phyloP scores from a whole-genome alignment of 2,888 invertebrate genomes.

The Thereva unica region DNA sequence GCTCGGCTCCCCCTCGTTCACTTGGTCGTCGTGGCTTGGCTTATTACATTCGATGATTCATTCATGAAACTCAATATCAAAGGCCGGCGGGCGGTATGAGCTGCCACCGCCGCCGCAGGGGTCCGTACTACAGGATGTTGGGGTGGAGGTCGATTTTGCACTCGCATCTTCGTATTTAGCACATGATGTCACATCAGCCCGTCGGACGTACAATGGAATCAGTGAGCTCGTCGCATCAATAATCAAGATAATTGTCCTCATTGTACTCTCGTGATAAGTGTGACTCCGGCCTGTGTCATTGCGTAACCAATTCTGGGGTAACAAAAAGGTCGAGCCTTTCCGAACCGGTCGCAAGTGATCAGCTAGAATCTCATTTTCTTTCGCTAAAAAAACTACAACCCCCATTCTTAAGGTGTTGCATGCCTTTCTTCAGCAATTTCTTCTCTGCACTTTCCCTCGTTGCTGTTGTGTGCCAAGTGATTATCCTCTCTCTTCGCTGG shows the following conservation, averaged over 20 bases:
- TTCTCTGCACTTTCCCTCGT: too few species aligned
- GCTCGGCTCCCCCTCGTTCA: too few species aligned
- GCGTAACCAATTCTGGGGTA: neutral
- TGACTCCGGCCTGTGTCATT: constrained; percentile 1
- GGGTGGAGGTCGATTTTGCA: neutral
- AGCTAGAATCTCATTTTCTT: too few species aligned
- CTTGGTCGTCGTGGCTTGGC: neutral
- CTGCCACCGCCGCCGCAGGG: constrained; percentile 4
- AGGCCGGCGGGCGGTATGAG: neutral
- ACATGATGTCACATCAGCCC: constrained; percentile 23
- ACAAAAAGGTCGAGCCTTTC: too few species aligned
- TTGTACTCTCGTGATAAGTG: neutral
- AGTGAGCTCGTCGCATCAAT: constrained; percentile 16
- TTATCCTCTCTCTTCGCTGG: neutral
- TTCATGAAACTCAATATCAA: constrained; percentile 25
- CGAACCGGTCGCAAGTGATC: too few species aligned
- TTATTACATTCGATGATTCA: constrained; percentile 22
- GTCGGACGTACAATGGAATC: neutral
- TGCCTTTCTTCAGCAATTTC: too few species aligned
- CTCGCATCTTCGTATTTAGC: neutral
- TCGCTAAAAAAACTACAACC: too few species aligned
- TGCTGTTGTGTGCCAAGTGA: too few species aligned
- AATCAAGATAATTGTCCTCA: constrained; percentile 22
- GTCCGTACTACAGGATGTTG: neutral
- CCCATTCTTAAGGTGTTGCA: too few species aligned